Evolutionary conservation across 2,113 vertebrate species (phyloP).

Genomic region (Salvelinus namaycush): DNA sequence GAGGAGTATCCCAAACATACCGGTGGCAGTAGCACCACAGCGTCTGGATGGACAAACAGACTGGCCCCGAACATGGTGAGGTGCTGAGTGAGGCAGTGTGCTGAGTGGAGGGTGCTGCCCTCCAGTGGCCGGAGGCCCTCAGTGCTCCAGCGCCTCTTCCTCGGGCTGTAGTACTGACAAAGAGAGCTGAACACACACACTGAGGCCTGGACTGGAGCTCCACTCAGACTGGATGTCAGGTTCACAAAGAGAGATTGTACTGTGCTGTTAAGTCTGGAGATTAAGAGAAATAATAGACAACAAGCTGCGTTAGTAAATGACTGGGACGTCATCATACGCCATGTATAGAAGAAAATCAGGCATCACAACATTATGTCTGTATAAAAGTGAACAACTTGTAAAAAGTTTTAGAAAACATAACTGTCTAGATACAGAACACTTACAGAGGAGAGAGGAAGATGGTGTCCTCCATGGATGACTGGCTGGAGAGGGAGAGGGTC

Average conservation of each 20-base stretch:
- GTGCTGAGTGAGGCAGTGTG: slow-evolving; percentile 74
- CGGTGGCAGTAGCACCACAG: slow-evolving; percentile 74
- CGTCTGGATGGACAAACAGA: slow-evolving; percentile 77
- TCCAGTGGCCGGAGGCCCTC: slow-evolving; percentile 72
- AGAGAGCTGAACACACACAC: slow-evolving; percentile 76
- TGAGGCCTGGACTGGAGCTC: slow-evolving; percentile 38
- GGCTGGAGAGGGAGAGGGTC: slow-evolving; percentile 43
- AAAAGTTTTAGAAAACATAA: background rate
- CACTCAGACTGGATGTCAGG: slow-evolving; percentile 58
- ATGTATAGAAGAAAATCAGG: too few species aligned
- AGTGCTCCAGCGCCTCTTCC: slow-evolving; percentile 70
- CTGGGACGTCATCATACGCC: too few species aligned
- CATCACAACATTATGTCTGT: background rate
- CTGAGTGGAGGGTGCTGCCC: slow-evolving; percentile 66
- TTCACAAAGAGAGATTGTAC: slow-evolving; percentile 54
- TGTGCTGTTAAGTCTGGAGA: slow-evolving; percentile 59
- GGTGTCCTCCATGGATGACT: slow-evolving; percentile 55
- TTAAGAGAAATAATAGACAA: background rate
- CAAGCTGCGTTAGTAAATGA: background rate
- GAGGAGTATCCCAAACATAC: slow-evolving; percentile 48
- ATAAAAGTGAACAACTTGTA: background rate
- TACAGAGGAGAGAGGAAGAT: slow-evolving; percentile 76
- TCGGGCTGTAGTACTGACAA: slow-evolving; percentile 74
- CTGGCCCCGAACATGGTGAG: slow-evolving; percentile 83
- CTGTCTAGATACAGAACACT: slow-evolving; percentile 35